Evolutionary conservation across 2,113 vertebrate species (phyloP), one percentile per base, ranked within the genome.

Genomic region (Epinephelus lanceolatus): DNA sequence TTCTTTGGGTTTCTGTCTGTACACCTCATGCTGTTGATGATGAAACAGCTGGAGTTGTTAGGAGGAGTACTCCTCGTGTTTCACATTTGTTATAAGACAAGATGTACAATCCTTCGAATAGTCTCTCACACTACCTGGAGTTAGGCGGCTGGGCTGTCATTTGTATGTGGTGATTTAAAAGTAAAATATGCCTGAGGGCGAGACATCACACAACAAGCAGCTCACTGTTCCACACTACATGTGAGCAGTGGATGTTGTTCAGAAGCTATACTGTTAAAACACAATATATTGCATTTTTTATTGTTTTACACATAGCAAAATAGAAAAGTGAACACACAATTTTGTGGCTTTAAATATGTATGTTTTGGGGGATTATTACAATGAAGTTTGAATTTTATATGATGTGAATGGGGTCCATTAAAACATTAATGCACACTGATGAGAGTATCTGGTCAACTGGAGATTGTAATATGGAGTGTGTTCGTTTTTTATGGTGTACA

Each of bases 101-200:
- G 6, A 33, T 67, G 12, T 52, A n/a, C 19, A 60, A 19, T 40
- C n/a, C 10, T 45, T 53, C 12, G 25, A 10, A 18, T 6, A 1
- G 14, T 45, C 23, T 25, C 18, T 12, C 37, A 12, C 9, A 23
- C 8, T 17, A 0, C 7, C 17, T 76, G n/a, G 23, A 30, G 21
- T 57, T 5, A 2, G 1, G 0, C 6, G 3, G 6, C 25, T 21
- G 1, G 17, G 15, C 3, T 2, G 27, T 69, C 45, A 76, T 79
- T 83, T 81, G 72, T 55, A 55, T 68, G 14, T n/a, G 37, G 33
- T 51, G 11, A 88, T 86, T 79, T 88, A 45, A 76, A 71, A 85
- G 78, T 88, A 60, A 85, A 91, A 88, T 83, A 17, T 33, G 30
- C 42, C 21, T 18, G 19, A 67, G 33, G 63, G 49, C 2, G 2